A percentile compares a stretch with the other conserved stretches of the same genome.
These are phyloP conservation scores for Drymodes brunneopygia DNA, from an alignment of 2,113 vertebrate genomes.

Conservation along the genomic window DNA sequence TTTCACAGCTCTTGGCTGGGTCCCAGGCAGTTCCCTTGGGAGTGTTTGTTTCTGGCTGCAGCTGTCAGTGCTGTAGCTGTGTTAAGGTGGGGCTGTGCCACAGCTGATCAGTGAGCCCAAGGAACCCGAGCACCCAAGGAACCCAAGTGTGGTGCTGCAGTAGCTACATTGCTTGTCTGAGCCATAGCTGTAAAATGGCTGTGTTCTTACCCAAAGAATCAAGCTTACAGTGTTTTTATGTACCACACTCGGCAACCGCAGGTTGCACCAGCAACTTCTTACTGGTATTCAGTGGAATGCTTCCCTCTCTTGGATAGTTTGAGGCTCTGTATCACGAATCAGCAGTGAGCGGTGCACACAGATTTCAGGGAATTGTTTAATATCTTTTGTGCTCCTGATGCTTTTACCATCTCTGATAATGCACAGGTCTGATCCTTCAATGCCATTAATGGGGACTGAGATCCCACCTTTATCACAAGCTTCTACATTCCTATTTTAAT, in stretches of 20 bases:
- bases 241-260: neutral
- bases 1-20: neutral
- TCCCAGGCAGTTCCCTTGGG: neutral
- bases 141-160: rapidly evolving
- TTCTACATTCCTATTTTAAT: neutral
- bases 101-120: neutral
- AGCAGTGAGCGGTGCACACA: neutral
- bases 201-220: neutral
- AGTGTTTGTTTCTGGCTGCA: neutral
- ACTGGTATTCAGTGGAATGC: neutral
- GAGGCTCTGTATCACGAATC: neutral
- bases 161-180: neutral
- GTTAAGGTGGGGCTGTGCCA: neutral
- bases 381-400: neutral
- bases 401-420: neutral
- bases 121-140: neutral
- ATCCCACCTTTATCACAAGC: neutral
- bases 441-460: neutral
- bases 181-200: neutral
- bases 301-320: neutral
- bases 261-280: neutral
- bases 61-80: neutral
- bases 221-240: neutral
- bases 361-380: neutral
- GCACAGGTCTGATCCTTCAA: neutral